Conservation (phyloP, 2,888 invertebrate species). For the Dendrolimus pini region DNA sequence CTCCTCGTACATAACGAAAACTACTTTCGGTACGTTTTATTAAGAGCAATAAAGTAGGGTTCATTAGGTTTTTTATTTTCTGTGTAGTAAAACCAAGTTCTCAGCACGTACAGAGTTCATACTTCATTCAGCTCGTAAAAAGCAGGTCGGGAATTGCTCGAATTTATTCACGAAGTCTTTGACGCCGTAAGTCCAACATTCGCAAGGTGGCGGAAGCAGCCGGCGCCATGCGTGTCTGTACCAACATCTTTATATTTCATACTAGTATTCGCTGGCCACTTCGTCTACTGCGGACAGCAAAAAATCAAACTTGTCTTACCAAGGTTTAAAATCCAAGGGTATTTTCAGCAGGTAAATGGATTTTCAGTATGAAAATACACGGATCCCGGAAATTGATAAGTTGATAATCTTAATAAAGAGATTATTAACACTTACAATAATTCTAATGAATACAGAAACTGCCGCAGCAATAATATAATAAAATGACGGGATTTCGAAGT, state of each 20-base stretch:
- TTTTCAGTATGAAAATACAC: no score
- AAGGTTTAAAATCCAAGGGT: no score
- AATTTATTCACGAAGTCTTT: conserved; percentile 47
- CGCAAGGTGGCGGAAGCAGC: neutral
- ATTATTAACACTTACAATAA: no score
- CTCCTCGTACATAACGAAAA: conserved; percentile 25
- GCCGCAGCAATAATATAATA: no score
- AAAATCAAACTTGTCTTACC: neutral
- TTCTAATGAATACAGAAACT: no score
- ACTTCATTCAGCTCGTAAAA: conserved; percentile 56
- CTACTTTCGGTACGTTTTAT: conserved; percentile 48
- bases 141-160: conserved; percentile 40
- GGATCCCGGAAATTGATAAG: neutral
- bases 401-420: no score
- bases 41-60: conserved; percentile 45
- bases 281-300: neutral
- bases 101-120: conserved; percentile 47
- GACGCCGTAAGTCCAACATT: conserved; percentile 2
- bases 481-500: no score
- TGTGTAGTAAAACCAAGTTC: conserved; percentile 42
- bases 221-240: neutral
- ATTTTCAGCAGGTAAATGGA: no score
- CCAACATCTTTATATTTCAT: neutral
- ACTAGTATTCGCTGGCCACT: neutral
- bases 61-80: conserved; percentile 60